Percentiles rank a stretch among this genome's conserved stretches.
Evolutionary conservation across 2,797 vertebrate species (phyloP).

Genomic region (Triplophysa bombifrons): DNA sequence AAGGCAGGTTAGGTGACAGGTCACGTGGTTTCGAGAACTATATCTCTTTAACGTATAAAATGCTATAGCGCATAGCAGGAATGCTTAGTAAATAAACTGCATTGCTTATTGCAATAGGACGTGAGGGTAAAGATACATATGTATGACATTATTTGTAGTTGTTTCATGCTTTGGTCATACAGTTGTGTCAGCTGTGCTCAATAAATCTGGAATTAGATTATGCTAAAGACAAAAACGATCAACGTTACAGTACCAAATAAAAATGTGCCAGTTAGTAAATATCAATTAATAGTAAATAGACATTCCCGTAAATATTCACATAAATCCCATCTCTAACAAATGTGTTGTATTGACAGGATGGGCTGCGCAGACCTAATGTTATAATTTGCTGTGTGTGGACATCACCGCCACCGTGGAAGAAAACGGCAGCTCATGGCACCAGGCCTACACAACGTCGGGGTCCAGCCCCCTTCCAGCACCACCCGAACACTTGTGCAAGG

Average conservation of each 20-base stretch:
- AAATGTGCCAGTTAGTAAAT: too few relatives aligned
- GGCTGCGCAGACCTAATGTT: constrained; percentile 81
- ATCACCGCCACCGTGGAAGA: constrained; percentile 80
- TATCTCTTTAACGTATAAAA: not conserved
- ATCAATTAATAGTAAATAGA: not conserved
- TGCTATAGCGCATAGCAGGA: not conserved
- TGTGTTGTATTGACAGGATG: constrained; percentile 42
- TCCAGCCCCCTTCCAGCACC: constrained; percentile 78
- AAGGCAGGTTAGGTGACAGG: not conserved
- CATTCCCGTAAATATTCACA: not conserved
- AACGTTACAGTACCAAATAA: too few relatives aligned
- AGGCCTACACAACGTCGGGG: constrained; percentile 83
- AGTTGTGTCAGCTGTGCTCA: not conserved
- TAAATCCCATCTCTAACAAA: not conserved
- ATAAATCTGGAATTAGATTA: not conserved
- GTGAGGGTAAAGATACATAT: not conserved
- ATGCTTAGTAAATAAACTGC: not conserved
- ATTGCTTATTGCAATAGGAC: not conserved
- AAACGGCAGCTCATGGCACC: constrained; percentile 67
- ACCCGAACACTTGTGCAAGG: constrained; percentile 78
- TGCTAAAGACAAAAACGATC: not conserved
- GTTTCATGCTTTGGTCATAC: not conserved
- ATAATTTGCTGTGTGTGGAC: constrained; percentile 84
- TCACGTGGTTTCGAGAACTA: not conserved
- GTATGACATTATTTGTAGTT: not conserved